A percentile compares a stretch with the other conserved stretches of the same genome.
Conservation (phyloP, 2,113 vertebrate genomes). For the Notothenia rossii region DNA sequence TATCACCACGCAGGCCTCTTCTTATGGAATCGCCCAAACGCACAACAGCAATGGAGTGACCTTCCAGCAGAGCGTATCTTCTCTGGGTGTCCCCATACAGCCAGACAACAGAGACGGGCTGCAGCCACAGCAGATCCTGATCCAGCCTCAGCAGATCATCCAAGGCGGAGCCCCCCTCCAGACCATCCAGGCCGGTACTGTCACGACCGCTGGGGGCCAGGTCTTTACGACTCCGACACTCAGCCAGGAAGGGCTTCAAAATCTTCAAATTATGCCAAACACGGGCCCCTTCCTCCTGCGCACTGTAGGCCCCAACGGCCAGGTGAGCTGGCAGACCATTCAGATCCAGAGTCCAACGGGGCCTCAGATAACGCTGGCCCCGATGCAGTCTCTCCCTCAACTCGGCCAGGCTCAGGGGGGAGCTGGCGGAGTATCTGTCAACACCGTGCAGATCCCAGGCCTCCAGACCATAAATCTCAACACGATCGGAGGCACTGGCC, state of each 20-base stretch:
- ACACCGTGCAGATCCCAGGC: conserved; percentile 92
- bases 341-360: conserved; percentile 95
- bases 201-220: conserved; percentile 87
- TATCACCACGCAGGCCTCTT: conserved; percentile 87
- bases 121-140: conserved; percentile 86
- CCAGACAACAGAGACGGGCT: conserved; percentile 78
- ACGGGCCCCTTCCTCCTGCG: conserved; percentile 93
- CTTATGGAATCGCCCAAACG: conserved; percentile 73
- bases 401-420: conserved; percentile 87
- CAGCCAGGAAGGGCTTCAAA: conserved; percentile 94
- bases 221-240: conserved; percentile 92
- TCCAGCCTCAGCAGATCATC: conserved; percentile 90
- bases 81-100: conserved; percentile 75
- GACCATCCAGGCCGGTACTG: conserved; percentile 87
- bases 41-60: conserved; percentile 73
- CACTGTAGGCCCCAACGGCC: conserved; percentile 93
- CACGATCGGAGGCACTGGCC: conserved; percentile 89
- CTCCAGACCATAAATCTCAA: conserved; percentile 98
- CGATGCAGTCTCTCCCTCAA: conserved; percentile 89
- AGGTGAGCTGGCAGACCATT: conserved; percentile 97
- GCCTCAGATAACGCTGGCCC: conserved; percentile 94
- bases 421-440: conserved; percentile 77
- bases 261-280: conserved; percentile 95
- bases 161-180: conserved; percentile 90
- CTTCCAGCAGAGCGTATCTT: conserved; percentile 77